Evolutionary conservation across 2,888 invertebrate species (phyloP).

Genomic region (Eupithecia tripunctaria): DNA sequence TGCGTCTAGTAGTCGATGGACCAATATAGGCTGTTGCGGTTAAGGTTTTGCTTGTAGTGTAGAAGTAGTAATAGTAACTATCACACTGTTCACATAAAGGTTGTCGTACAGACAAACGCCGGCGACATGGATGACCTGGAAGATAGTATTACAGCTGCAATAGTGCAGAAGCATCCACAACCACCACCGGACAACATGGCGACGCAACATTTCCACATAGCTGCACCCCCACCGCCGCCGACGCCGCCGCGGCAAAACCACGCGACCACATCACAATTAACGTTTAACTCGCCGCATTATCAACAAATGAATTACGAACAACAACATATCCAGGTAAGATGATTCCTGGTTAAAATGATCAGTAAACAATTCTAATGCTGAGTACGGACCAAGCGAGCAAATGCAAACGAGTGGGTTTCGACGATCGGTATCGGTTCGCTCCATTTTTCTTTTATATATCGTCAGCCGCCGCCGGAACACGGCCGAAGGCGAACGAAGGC

Average conservation of each 20-base stretch:
- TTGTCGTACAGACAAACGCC: slow-evolving; percentile 76
- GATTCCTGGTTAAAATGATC: neutral
- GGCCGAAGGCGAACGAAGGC: no score
- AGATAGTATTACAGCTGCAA: slow-evolving; percentile 82
- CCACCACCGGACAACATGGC: slow-evolving; percentile 49
- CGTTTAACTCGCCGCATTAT: slow-evolving; percentile 63
- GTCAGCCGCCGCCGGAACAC: no score
- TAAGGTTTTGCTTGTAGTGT: neutral
- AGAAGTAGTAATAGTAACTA: slow-evolving; percentile 14
- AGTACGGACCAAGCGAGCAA: no score
- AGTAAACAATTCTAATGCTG: neutral
- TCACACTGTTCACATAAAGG: slow-evolving; percentile 49
- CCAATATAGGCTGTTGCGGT: no score
- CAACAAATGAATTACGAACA: slow-evolving; percentile 65
- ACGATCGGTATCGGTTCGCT: no score
- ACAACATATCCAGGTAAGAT: slow-evolving; percentile 51
- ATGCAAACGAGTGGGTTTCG: no score
- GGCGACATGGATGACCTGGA: slow-evolving; percentile 82
- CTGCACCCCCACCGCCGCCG: slow-evolving; percentile 64
- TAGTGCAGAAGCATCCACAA: slow-evolving; percentile 70
- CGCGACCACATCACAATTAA: slow-evolving; percentile 53
- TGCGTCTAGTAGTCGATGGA: no score
- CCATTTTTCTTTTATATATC: no score
- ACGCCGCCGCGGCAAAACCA: slow-evolving; percentile 59
- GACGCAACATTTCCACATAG: slow-evolving; percentile 67